Evolutionary conservation across 2,113 vertebrate species (phyloP), one percentile per base, ranked within the genome.

Genomic region (Dunckerocampus dactyliophorus): DNA sequence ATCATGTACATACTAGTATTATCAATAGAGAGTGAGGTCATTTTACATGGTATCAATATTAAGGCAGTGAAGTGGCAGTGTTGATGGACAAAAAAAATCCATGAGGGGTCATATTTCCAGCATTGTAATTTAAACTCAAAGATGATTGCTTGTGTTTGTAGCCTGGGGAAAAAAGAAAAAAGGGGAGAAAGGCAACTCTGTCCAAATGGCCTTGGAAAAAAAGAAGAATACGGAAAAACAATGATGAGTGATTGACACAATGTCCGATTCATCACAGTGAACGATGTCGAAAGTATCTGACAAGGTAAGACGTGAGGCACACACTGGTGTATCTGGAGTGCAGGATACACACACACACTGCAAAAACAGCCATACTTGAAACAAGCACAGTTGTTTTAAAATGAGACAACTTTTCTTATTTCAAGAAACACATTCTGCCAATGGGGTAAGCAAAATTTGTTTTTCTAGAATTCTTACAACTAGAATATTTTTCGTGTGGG

Each of bases 201-300:
- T 53, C 52, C 71, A 77, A 81, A 87, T 76, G 75, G 78, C 76
- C 69, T 76, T 72, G 63, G 70, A 77, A 77, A 75, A 75, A 79
- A 64, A 65, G 69, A 37, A 45, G 47, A 20, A 39, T 43, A 67
- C 39, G 62, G 56, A 17, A 85, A 75, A 82, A 76, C 79, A 78
- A 81, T 84, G 79, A 76, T 85, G 84, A 86, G 65, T 84, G 84
- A 88, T 83, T 82, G 86, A 86, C 82, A 83, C 58, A 22, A 69
- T 11, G 42, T 63, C 66, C 74, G 67, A 83, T 88, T 86, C 81
- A 86, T 88, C 84, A 88, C 76, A 63, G 79, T 84, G 85, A 87
- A 75, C 68, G 68, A 83, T 86, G 75, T 66, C 59, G 52, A 77
- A 77, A 69, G 77, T 71, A 74, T 71, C 70, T 81, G 80, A 80